Percentiles rank a stretch among this genome's conserved stretches.
Conservation (phyloP, 2,113 vertebrate genomes). For the Corydoras maculifer region DNA sequence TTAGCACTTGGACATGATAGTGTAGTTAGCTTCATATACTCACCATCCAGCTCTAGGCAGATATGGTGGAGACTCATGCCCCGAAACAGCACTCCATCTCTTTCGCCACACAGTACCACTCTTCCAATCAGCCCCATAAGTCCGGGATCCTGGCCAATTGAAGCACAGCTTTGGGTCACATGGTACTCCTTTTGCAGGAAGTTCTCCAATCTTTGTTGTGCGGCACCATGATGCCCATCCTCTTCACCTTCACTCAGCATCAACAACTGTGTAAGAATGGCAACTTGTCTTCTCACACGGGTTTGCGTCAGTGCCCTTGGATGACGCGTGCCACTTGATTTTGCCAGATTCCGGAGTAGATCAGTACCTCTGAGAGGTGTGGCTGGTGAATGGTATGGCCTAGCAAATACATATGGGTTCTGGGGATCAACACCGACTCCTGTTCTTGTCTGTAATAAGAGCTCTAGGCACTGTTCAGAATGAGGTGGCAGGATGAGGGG, state of each 20-base stretch:
- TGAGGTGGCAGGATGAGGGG: constrained; percentile 67
- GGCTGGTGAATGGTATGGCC: constrained; percentile 69
- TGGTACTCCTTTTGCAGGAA: constrained; percentile 69
- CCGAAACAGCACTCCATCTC: constrained; percentile 66
- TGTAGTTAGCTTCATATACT: constrained; percentile 18
- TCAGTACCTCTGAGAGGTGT: constrained; percentile 69
- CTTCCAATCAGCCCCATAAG: constrained; percentile 69
- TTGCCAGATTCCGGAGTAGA: constrained; percentile 65
- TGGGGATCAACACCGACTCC: constrained; percentile 68
- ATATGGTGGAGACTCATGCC: constrained; percentile 74
- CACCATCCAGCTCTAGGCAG: constrained; percentile 71
- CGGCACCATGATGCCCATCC: constrained; percentile 47
- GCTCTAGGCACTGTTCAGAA: constrained; percentile 66
- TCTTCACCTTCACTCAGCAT: constrained; percentile 61
- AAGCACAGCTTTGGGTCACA: constrained; percentile 66
- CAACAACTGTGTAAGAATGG: constrained; percentile 68
- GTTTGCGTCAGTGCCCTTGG: constrained; percentile 59
- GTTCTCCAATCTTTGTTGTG: constrained; percentile 60
- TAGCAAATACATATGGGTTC: constrained; percentile 68
- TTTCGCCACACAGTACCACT: constrained; percentile 69
- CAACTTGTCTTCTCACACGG: constrained; percentile 64
- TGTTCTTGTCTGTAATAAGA: constrained; percentile 65
- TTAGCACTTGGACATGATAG: too few relatives aligned
- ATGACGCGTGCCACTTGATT: constrained; percentile 65
- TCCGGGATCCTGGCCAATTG: constrained; percentile 60